Percentiles rank a stretch among this genome's conserved stretches.
Evolutionary conservation across 2,888 invertebrate genomes (phyloP).

Genomic region (Pammene aurita): DNA sequence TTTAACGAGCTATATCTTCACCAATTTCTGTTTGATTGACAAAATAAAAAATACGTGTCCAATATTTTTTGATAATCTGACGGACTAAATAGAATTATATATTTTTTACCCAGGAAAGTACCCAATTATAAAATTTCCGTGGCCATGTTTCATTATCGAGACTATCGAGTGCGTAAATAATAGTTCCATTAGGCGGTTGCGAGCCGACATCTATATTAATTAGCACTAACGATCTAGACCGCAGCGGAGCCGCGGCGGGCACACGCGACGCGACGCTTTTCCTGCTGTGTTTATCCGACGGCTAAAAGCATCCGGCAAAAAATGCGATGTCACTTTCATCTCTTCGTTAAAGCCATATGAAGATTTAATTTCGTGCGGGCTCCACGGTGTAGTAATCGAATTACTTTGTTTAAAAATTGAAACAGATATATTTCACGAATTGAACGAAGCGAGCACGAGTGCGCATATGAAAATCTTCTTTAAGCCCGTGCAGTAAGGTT

Average conservation of each 20-base stretch:
- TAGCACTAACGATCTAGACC: slow-evolving; percentile 53
- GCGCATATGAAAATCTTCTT: background rate
- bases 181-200: slow-evolving; percentile 35
- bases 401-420: slow-evolving; percentile 29
- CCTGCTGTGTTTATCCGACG: slow-evolving; percentile 51
- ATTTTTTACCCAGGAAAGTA: no score
- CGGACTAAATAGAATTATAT: no score
- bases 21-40: no score
- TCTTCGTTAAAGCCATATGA: slow-evolving; percentile 46
- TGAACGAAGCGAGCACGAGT: background rate
- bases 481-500: background rate
- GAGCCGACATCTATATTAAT: slow-evolving; percentile 53
- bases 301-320: slow-evolving; percentile 48
- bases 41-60: no score
- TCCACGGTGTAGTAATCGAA: slow-evolving; percentile 33
- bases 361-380: slow-evolving; percentile 39
- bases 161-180: slow-evolving; percentile 38
- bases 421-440: slow-evolving; percentile 33
- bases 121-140: slow-evolving; percentile 15
- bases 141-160: slow-evolving; percentile 18
- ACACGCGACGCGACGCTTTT: slow-evolving; percentile 39
- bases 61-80: no score
- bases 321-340: slow-evolving; percentile 47
- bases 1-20: no score
- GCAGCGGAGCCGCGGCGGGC: slow-evolving; percentile 42